Conservation (phyloP, 2,113 vertebrate genomes). For the Triplophysa rosa region DNA sequence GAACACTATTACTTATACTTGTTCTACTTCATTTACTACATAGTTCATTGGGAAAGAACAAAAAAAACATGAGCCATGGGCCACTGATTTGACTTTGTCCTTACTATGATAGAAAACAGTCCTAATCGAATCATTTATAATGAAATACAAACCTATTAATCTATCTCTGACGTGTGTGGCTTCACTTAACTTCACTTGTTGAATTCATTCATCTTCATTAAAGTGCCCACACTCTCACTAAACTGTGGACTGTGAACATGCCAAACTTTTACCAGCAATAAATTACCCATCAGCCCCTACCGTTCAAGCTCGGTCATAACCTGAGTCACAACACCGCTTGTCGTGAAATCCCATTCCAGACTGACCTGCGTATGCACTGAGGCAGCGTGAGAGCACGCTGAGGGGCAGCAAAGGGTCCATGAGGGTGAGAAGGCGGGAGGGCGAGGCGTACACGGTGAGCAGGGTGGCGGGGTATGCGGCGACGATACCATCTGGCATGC, state of each 20-base stretch:
- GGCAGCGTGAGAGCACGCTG: slow-evolving; percentile 86
- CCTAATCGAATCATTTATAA: slow-evolving; percentile 19
- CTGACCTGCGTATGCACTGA: slow-evolving; percentile 85
- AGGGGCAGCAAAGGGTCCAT: slow-evolving; percentile 90
- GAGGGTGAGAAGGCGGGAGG: slow-evolving; percentile 89
- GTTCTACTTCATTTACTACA: no score
- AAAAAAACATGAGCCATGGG: background rate
- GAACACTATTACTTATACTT: background rate
- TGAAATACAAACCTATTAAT: slow-evolving; percentile 31
- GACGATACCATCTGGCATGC: slow-evolving; percentile 85
- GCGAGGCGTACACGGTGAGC: slow-evolving; percentile 82
- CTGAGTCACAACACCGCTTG: slow-evolving; percentile 4
- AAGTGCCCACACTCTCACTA: background rate
- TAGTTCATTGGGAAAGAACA: background rate
- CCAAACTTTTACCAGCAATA: slow-evolving; percentile 15
- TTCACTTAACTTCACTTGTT: slow-evolving; percentile 33
- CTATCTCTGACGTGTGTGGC: slow-evolving; percentile 12
- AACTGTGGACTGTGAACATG: slow-evolving; percentile 14
- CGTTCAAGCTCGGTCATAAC: background rate
- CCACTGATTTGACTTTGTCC: background rate
- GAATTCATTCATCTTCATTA: slow-evolving; percentile 38
- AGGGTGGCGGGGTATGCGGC: slow-evolving; percentile 85
- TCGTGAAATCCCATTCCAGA: slow-evolving; percentile 16
- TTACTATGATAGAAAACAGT: slow-evolving; percentile 18
- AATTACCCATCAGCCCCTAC: slow-evolving; percentile 20